These are phyloP conservation scores for Diacarnus erythraeanus DNA, from an alignment of 37 sponge, comb jelly and placozoan species.

Conservation along the genomic window DNA sequence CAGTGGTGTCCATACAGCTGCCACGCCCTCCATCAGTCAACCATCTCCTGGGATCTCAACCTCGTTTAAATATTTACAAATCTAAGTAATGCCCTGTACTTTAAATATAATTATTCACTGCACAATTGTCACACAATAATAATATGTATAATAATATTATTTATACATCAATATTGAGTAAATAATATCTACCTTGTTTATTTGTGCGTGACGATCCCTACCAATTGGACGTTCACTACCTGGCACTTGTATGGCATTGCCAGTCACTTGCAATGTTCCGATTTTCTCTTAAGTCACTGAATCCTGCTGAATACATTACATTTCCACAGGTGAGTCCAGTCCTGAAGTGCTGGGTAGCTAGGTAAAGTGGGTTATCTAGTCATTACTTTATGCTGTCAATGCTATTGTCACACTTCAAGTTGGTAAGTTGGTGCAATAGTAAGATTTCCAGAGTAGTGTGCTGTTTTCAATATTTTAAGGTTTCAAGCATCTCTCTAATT, in stretches of 20 bases:
- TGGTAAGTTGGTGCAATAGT: no score
- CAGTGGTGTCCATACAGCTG: conserved; percentile 8
- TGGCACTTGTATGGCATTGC: no score
- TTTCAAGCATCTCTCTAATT: no score
- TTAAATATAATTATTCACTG: neutral
- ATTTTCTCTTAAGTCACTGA: neutral
- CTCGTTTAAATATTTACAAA: neutral
- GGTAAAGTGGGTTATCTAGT: no score
- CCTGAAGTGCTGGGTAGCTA: no score
- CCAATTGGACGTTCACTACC: neutral
- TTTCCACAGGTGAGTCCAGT: no score
- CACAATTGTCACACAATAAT: neutral
- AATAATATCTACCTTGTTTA: neutral
- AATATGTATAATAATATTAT: conserved; percentile 2
- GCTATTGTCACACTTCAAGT: no score
- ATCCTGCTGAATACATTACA: neutral
- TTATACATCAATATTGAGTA: neutral
- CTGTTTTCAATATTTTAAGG: no score
- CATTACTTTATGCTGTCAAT: no score
- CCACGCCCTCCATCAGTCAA: neutral
- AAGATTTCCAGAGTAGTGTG: no score
- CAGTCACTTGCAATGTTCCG: neutral
- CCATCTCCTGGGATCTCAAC: neutral
- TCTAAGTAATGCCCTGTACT: neutral
- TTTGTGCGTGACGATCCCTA: neutral